Evolutionary conservation across 2,888 invertebrate species (phyloP).

Genomic region (Arrhopalites spinosus): DNA sequence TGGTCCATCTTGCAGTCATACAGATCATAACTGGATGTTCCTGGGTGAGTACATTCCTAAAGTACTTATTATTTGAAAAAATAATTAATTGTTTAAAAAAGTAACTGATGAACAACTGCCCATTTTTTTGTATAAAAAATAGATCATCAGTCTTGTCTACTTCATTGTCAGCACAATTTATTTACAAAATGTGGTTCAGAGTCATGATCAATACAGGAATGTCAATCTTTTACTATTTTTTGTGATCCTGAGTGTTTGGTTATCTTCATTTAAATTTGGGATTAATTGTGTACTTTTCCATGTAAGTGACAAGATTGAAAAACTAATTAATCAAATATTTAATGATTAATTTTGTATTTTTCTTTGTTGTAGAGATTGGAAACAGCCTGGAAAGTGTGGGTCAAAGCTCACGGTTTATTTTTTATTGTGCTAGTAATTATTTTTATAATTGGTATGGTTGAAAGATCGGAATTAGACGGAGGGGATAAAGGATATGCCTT

Average conservation of each 20-base stretch:
- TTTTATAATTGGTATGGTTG: background rate
- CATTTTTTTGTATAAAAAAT: background rate
- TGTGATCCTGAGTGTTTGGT: background rate
- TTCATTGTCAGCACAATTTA: conserved; percentile 17
- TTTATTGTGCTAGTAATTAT: background rate
- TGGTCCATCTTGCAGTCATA: background rate
- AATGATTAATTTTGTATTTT: background rate
- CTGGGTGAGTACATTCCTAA: background rate
- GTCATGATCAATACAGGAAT: background rate
- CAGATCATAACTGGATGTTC: conserved; percentile 14
- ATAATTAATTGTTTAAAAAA: background rate
- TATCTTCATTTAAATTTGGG: conserved; percentile 12
- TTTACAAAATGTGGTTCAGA: background rate
- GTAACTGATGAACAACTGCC: background rate
- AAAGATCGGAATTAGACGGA: background rate
- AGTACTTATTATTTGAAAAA: background rate
- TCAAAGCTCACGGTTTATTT: background rate
- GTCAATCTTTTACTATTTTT: background rate
- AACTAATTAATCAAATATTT: background rate
- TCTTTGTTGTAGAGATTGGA: conserved; percentile 9
- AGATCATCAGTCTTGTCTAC: background rate
- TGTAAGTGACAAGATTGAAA: background rate
- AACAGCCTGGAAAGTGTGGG: conserved; percentile 20
- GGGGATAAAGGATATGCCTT: background rate
- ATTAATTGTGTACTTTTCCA: background rate